Percentiles rank a stretch among this genome's conserved stretches.
Evolutionary conservation across 2,113 vertebrate genomes (phyloP).

Genomic region (Xenus cinereus): DNA sequence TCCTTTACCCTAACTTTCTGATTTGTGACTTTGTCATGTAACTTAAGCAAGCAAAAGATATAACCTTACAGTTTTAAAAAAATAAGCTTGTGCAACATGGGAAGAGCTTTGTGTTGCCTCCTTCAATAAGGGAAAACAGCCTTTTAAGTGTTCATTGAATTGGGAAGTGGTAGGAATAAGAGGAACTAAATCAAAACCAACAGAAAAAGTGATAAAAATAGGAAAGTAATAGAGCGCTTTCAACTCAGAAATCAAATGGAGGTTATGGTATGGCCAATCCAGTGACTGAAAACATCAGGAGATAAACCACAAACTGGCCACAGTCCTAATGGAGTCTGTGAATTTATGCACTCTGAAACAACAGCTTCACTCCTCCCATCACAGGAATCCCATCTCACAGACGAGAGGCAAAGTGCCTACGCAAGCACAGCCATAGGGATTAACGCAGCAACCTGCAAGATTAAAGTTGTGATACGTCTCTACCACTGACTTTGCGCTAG

Average conservation of each 20-base stretch:
- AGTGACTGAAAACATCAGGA: conserved; percentile 7
- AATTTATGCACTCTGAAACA: not conserved
- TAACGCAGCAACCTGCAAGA: not conserved
- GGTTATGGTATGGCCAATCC: not conserved
- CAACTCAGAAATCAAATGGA: not conserved
- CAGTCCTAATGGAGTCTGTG: not conserved
- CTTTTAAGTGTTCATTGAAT: not conserved
- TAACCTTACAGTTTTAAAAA: not conserved
- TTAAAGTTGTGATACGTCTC: not conserved
- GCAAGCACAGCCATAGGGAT: not conserved
- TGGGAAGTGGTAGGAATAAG: not conserved
- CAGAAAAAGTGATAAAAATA: not conserved
- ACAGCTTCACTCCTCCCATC: not conserved
- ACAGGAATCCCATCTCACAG: not conserved
- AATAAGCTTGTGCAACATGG: not conserved
- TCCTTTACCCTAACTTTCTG: not conserved
- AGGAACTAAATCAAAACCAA: not conserved
- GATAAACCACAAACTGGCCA: not conserved
- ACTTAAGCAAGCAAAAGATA: not conserved
- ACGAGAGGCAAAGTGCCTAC: rapidly evolving
- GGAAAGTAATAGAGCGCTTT: not conserved
- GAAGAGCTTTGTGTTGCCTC: not conserved
- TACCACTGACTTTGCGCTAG: not conserved
- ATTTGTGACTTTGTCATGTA: not conserved
- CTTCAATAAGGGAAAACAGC: not conserved